Evolutionary conservation across 2,797 vertebrate genomes (phyloP).

Genomic region (Aldrovandia affinis): DNA sequence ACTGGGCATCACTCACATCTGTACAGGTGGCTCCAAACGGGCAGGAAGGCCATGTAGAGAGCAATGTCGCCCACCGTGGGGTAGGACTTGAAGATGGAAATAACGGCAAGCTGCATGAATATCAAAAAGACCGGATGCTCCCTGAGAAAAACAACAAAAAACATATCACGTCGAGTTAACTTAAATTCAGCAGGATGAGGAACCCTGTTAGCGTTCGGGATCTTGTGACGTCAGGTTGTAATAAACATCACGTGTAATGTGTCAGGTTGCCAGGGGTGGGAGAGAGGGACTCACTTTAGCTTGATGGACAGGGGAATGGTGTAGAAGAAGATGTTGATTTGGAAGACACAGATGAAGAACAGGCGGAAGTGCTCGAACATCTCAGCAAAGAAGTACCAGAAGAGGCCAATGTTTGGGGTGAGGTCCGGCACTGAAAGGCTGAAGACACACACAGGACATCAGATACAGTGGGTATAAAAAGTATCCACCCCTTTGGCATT

Average conservation of each 20-base stretch:
- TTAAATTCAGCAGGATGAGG: neutral
- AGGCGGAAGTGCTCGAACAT: conserved; percentile 99
- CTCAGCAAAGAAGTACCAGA: conserved; percentile 99
- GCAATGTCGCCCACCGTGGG: conserved; percentile 93
- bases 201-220: neutral
- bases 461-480: neutral
- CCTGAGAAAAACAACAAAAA: conserved; percentile 64
- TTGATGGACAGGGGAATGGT: conserved; percentile 94
- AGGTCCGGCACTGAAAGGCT: conserved; percentile 96
- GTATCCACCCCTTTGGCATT: too few relatives aligned
- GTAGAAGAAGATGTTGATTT: conserved; percentile 98
- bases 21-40: conserved; percentile 93
- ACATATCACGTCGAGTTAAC: neutral
- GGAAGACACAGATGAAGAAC: conserved; percentile 97
- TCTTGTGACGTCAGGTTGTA: neutral
- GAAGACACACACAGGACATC: conserved; percentile 21
- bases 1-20: conserved; percentile 81
- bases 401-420: conserved; percentile 96
- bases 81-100: conserved; percentile 98
- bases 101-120: conserved; percentile 93
- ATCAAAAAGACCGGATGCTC: conserved; percentile 96
- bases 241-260: too few relatives aligned
- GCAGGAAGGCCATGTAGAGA: conserved; percentile 94
- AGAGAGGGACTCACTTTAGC: conserved; percentile 83
- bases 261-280: too few relatives aligned